These are phyloP conservation scores for Danio choprae DNA, from an alignment of 2,797 vertebrate species.

Conservation along the genomic window DNA sequence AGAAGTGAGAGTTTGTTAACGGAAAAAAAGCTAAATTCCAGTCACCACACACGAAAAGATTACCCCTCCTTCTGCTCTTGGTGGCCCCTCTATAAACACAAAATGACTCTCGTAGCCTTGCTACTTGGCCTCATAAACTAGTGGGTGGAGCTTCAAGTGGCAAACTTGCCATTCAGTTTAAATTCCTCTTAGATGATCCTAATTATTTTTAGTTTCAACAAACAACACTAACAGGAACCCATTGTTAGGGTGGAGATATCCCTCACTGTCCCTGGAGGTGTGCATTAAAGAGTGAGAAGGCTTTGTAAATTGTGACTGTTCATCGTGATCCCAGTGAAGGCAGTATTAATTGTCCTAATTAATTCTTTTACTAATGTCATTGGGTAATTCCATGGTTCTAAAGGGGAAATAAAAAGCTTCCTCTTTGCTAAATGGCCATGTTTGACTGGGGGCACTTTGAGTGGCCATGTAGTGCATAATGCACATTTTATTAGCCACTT, in stretches of 20 bases:
- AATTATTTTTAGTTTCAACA: slow-evolving; percentile 61
- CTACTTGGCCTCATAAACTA: slow-evolving; percentile 37
- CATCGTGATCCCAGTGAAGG: slow-evolving; percentile 47
- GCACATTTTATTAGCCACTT: slow-evolving; percentile 49
- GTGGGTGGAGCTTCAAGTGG: slow-evolving; percentile 31
- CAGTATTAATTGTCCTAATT: slow-evolving; percentile 55
- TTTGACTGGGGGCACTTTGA: slow-evolving; percentile 20
- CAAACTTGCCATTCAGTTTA: slow-evolving; percentile 38
- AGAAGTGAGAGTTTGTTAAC: slow-evolving; percentile 66
- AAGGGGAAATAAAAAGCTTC: slow-evolving; percentile 39
- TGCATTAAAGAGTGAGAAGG: slow-evolving; percentile 27
- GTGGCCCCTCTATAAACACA: slow-evolving; percentile 67
- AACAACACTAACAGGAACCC: slow-evolving; percentile 64
- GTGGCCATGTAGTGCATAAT: slow-evolving; percentile 44
- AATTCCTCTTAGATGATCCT: slow-evolving; percentile 58
- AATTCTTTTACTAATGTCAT: slow-evolving; percentile 54
- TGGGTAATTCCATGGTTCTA: slow-evolving; percentile 10
- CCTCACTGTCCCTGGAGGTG: slow-evolving; percentile 49
- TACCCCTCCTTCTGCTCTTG: slow-evolving; percentile 57
- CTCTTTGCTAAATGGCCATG: slow-evolving; percentile 21
- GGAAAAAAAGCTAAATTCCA: slow-evolving; percentile 68
- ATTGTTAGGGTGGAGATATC: slow-evolving; percentile 55
- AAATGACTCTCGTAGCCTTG: slow-evolving; percentile 40
- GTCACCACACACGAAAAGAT: slow-evolving; percentile 37
- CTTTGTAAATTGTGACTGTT: slow-evolving; percentile 50